Base-by-base conservation (phyloP, 1,140 invertebrate genomes). In the Bombus huntii region DNA sequence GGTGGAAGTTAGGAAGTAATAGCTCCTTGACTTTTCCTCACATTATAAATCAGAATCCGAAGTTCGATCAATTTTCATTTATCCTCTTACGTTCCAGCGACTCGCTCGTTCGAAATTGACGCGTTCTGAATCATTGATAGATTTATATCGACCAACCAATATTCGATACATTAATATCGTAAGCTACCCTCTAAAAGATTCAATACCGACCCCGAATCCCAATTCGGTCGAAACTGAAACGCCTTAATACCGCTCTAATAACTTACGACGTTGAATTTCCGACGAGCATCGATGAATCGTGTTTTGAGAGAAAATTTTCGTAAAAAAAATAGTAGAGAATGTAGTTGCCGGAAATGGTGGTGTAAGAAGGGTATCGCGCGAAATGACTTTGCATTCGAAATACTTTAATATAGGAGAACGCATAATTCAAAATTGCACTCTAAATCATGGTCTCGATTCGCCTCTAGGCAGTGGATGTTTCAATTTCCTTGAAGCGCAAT, bases 401-500 rank as follows among this genome's bases (percentile, higher is more conserved):
- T 91, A 93, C 85, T 93, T 94, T 92, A 92, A 93, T 92, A 90
- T 25, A 92, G 89, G 91, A 93, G 87, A 90, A 89, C 91, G 91
- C 92, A 95, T 95, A 95, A 95, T 89, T 95, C 94, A 95, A 93
- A 85, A 93, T 92, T 88, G 88, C 93, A 92, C 92, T 86, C 92
- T 95, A 95, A 95, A 95, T 95, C 94, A 95, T 92, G 91, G 92
- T 91, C 92, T 90, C 89, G 91, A 88, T 90, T 89, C 92, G 85
- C 92, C 92, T 92, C 90, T 87, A 94, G 93, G 91, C 92, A 91
- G 85, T 94, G 93, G 93, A 95, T 95, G 92, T 95, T 95, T 95
- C 94, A 95, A 95, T 95, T 95, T 95, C 94, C 94, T 95, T 93
- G 92, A 92, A 90, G 93, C 91, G 90, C 92, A 95, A 94, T 94